Conservation (phyloP, 2,888 invertebrate species). For the Acanthosepion pharaonis region DNA sequence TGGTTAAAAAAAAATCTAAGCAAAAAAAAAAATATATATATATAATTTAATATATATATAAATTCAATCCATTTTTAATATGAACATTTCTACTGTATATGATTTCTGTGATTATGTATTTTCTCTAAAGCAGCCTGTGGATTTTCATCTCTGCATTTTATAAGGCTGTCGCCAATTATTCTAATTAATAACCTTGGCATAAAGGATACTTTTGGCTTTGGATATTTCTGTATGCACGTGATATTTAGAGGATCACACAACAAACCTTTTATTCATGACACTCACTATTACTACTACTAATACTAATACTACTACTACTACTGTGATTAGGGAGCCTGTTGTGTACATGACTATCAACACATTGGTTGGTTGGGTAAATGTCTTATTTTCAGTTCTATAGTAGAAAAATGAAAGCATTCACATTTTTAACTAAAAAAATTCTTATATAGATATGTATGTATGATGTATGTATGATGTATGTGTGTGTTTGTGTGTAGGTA, state of each 20-base stretch:
- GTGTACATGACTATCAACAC: not conserved
- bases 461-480: not conserved
- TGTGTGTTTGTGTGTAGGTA: not conserved
- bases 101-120: not conserved
- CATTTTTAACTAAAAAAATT: too few species aligned
- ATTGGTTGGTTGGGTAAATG: not conserved
- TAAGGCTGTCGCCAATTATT: not conserved
- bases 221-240: constrained; percentile 33
- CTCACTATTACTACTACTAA: not conserved
- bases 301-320: not conserved
- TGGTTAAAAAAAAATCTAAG: not conserved
- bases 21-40: not conserved
- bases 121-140: not conserved
- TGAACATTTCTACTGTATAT: constrained; percentile 33
- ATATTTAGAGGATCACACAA: constrained; percentile 13
- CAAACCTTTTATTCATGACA: constrained; percentile 33
- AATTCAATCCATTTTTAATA: not conserved
- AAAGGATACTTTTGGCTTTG: constrained; percentile 21
- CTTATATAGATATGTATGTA: not conserved
- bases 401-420: too few species aligned
- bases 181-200: not conserved
- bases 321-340: not conserved
- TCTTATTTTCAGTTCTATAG: too few species aligned
- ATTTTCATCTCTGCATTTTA: not conserved
- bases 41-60: not conserved